phyloP scores from a whole-genome alignment of 1,140 invertebrate genomes.

The Pachypeltis micranthus region DNA sequence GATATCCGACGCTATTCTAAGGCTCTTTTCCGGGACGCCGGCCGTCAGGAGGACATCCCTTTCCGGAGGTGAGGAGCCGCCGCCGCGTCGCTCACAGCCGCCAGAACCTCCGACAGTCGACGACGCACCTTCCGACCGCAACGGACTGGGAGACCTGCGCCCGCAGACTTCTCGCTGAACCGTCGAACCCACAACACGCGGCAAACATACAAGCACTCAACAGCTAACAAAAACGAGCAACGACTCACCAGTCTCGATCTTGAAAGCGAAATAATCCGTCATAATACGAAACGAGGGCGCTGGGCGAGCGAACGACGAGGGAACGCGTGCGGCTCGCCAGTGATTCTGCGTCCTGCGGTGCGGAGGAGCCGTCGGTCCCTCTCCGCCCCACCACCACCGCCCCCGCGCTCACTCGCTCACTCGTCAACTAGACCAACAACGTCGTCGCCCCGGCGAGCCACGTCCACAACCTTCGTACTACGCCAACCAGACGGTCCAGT shows the following conservation, averaged over 20 bases:
- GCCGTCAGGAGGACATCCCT: conserved; percentile 4
- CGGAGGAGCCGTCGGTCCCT: neutral
- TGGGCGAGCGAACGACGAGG: neutral
- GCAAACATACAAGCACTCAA: no score
- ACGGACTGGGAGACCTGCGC: no score
- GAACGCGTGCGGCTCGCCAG: neutral
- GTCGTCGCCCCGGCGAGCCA: no score
- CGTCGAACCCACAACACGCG: no score
- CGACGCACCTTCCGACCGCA: no score
- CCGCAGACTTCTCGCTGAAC: no score
- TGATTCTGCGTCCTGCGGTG: neutral
- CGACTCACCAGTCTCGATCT: conserved; percentile 1
- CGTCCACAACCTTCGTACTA: no score
- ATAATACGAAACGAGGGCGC: neutral
- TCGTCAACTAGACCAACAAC: no score
- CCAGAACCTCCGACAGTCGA: neutral
- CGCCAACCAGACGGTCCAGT: no score
- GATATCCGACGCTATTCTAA: neutral
- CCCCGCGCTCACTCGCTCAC: no score
- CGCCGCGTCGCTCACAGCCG: neutral
- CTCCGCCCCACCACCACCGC: neutral
- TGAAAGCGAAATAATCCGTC: conserved; percentile 17
- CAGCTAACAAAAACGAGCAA: no score
- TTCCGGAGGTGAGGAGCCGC: neutral
- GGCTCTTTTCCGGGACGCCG: conserved; percentile 7